phyloP scores from a whole-genome alignment of 1,140 invertebrate genomes.

The Hyles euphorbiae region DNA sequence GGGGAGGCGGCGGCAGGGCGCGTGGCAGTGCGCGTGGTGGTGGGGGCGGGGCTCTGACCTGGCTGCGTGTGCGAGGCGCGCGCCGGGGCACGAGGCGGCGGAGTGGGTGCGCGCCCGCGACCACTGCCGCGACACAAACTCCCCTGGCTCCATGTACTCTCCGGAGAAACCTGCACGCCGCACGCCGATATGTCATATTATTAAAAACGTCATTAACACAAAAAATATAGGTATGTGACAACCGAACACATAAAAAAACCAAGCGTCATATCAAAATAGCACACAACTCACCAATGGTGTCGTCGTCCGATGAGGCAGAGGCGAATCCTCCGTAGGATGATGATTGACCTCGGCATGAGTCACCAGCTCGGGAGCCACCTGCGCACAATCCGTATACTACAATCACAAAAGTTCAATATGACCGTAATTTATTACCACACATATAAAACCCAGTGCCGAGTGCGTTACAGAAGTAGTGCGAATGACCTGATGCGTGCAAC shows the following conservation, averaged over 20 bases:
- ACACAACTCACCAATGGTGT: slow-evolving; percentile 68
- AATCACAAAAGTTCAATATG: too few relatives aligned
- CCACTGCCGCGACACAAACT: slow-evolving; percentile 60
- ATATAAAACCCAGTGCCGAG: slow-evolving; percentile 5
- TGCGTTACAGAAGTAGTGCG: slow-evolving; percentile 13
- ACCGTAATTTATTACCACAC: background rate
- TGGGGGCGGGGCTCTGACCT: slow-evolving; percentile 54
- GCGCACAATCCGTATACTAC: too few relatives aligned
- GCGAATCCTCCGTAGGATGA: slow-evolving; percentile 75
- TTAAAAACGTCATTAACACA: too few relatives aligned
- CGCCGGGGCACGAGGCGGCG: slow-evolving; percentile 65
- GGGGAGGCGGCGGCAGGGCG: slow-evolving; percentile 40
- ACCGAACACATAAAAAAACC: too few relatives aligned
- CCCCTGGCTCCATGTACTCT: slow-evolving; percentile 77
- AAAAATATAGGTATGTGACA: too few relatives aligned
- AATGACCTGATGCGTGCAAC: slow-evolving; percentile 12
- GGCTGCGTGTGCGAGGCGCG: slow-evolving; percentile 25
- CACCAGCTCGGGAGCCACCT: slow-evolving; percentile 64
- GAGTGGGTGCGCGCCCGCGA: slow-evolving; percentile 70
- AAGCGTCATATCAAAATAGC: background rate
- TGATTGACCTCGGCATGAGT: slow-evolving; percentile 76
- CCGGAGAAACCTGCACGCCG: slow-evolving; percentile 69
- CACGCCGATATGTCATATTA: too few relatives aligned
- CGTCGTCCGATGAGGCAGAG: slow-evolving; percentile 76
- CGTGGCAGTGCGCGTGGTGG: slow-evolving; percentile 53